These are phyloP conservation scores for Amazona vittata DNA, from an alignment of 2,113 vertebrate species.

Conservation along the genomic window DNA sequence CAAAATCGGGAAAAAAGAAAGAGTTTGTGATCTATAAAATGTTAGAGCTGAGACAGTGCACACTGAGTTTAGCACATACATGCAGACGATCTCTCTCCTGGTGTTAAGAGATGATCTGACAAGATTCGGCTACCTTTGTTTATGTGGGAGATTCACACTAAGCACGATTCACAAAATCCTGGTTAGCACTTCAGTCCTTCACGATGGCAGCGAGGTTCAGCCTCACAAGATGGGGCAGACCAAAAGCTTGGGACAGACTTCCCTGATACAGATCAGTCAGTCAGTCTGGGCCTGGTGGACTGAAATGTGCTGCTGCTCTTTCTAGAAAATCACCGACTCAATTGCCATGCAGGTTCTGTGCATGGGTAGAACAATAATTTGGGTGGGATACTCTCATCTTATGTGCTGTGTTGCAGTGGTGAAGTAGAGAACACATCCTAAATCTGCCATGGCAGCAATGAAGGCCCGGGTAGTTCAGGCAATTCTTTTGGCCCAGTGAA, in stretches of 20 bases:
- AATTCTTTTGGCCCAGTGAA: neutral
- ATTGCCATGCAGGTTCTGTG: neutral
- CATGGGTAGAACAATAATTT: neutral
- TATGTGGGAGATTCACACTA: neutral
- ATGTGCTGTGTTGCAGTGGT: accelerated
- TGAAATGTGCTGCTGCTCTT: neutral
- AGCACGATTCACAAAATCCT: neutral
- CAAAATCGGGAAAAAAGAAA: neutral
- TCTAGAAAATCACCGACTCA: neutral
- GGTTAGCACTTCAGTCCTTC: neutral
- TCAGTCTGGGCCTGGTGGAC: neutral
- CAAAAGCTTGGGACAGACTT: neutral
- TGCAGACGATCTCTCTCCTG: neutral
- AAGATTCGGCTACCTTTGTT: neutral
- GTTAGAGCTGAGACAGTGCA: neutral
- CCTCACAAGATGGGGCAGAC: neutral
- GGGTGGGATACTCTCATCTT: neutral
- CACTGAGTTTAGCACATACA: neutral
- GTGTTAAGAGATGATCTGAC: neutral
- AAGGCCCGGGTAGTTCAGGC: neutral
- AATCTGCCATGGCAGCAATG: neutral
- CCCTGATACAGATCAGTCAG: neutral
- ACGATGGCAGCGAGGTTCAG: accelerated
- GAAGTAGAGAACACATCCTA: neutral
- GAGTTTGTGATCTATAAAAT: neutral